Base-by-base conservation (phyloP, 2,888 invertebrate species). In the Athrips mouffetella region DNA sequence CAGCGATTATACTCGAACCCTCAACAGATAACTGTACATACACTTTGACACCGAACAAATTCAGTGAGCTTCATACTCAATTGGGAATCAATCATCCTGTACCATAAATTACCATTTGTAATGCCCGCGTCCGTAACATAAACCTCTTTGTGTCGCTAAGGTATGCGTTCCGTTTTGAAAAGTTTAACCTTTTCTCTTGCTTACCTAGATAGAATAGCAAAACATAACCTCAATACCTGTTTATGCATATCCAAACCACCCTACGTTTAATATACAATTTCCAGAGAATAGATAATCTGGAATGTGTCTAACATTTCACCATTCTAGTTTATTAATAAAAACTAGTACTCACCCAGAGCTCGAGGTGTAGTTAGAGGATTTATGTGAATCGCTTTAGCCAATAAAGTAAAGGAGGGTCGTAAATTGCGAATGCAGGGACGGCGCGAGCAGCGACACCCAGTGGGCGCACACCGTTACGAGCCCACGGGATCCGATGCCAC, bases 361-460 rank as follows among this genome's bases (percentile, higher is more conserved):
- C 16, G 23, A 30, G 39, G 39, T 46, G 49, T 59, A 55, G 53
- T 70, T 69, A 70, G 71, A 72, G 68, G 73, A 86, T 86, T 86
- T 86, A 86, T 85, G 81, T 70, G 81, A 80, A 78, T 79, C 69
- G 73, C 71, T 80, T 76, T 76, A 72, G 70, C 76, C 80, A 83
- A 86, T 86, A 85, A 86, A 85, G 80, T 79, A 84, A 73, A 75
- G 75, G 74, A 70, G 83, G 73, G 77, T 82, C 84, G 80, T 87
- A 86, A 86, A 86, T 85, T 75, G 76, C 67, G 52, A 72, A 61
- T 65, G 65, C 66, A 23, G 69, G 78, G 79, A 77, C 69, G 67
- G 67, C 64, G 67, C 65, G 60, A 65, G 61, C 42, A 20, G 78
- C 77, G 84, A 85, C 86, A 83, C 83, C 81, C 78, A 67, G 86